Evolutionary conservation across 2,797 vertebrate genomes (phyloP), one percentile per base, ranked within the genome.

Genomic region (Notolepis coatsorum): DNA sequence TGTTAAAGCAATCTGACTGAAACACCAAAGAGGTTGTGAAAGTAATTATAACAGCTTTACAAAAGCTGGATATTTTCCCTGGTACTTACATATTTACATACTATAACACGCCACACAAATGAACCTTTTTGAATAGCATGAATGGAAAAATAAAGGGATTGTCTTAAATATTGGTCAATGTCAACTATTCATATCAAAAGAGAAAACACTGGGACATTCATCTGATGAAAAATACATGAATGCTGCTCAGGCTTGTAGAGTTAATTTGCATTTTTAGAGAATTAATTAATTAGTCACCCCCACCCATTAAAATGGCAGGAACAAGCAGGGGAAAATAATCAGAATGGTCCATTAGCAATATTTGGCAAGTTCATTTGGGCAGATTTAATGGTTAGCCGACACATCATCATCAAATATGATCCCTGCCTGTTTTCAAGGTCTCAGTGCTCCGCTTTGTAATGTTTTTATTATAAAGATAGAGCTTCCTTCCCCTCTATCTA

Each of bases 281-380:
- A 92, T 90, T 77, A 90, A 92, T 92, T 92, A 91, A 90, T 91
- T 90, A 88, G 86, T 88, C 84, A 85, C 77, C 84, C n/a, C 86
- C 79, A 75, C 73, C 81, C 83, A 87, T 90, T 89, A 79, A 76
- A 84, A 84, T 80, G 71, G 65, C 71, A 82, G 65, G 65, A 79
- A 80, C 78, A 80, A 82, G 76, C 73, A 42, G 61, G 61, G 20
- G 75, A 68, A 84, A 80, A 81, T 75, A 69, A 81, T 85, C 67
- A 56, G 70, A 86, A 61, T 41, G 67, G 71, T 75, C 80, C 71
- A 84, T 88, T 85, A 84, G 66, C 61, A 67, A 80, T 73, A 76
- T 85, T 80, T 77, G 51, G 45, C 43, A 65, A 66, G 60, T 51
- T 57, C 63, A 54, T 78, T 57, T 50, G 21, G 63, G 21, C 18